Conservation (phyloP, 2,888 invertebrate species). For the Protula sp. region DNA sequence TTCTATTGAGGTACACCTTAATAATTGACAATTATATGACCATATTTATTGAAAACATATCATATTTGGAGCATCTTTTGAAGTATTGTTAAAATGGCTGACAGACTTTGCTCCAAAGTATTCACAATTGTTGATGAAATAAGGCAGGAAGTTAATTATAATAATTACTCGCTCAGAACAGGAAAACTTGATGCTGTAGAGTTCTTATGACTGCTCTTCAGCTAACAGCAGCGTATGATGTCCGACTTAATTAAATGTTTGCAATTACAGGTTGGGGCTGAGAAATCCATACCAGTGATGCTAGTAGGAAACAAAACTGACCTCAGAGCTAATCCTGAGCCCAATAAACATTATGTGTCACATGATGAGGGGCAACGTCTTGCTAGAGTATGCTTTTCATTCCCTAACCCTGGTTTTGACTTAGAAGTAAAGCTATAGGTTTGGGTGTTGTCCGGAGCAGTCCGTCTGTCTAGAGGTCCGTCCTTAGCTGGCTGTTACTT, state of each 20-base stretch:
- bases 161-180: too few species aligned
- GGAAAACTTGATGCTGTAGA: too few species aligned
- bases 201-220: too few species aligned
- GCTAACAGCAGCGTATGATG: too few species aligned
- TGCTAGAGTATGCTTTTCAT: constrained; percentile 51
- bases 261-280: constrained; percentile 56
- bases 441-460: too few species aligned
- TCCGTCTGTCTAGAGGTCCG: too few species aligned
- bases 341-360: constrained; percentile 38
- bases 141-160: too few species aligned
- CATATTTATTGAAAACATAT: neutral
- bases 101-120: neutral
- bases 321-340: constrained; percentile 52
- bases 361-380: constrained; percentile 55
- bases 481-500: too few species aligned
- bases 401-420: too few species aligned
- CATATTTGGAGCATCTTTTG: neutral
- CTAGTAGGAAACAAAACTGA: constrained; percentile 62
- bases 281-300: constrained; percentile 59
- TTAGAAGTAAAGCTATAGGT: too few species aligned
- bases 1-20: constrained; percentile 57
- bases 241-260: neutral
- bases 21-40: too few species aligned
- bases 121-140: too few species aligned
- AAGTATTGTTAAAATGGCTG: neutral